Conservation (phyloP, 2,113 vertebrate genomes). For the Hyaena hyaena region DNA sequence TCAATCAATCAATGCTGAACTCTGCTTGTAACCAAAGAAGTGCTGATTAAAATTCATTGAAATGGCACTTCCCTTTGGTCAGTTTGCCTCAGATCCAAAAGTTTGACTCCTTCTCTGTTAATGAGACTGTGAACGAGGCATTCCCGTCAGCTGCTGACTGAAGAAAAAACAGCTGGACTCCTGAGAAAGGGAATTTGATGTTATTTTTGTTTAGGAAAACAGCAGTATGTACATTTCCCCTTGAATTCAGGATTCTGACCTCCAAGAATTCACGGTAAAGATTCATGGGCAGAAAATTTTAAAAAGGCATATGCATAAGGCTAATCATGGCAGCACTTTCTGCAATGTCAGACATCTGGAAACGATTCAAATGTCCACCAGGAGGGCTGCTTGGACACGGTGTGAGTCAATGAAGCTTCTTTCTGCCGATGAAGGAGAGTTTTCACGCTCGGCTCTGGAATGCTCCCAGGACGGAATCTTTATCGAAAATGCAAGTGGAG, state of each 20-base stretch:
- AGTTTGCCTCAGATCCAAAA: background rate
- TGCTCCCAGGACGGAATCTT: background rate
- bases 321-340: no score
- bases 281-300: background rate
- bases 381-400: no score
- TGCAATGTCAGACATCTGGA: background rate
- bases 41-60: background rate
- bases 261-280: background rate
- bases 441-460: background rate
- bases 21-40: background rate
- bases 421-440: background rate
- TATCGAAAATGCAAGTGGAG: background rate
- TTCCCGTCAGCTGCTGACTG: background rate
- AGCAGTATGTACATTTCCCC: background rate
- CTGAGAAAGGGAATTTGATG: background rate
- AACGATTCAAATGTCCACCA: background rate
- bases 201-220: background rate
- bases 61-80: fast-evolving
- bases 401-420: fast-evolving
- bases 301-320: background rate
- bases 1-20: no score
- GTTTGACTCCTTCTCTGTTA: background rate
- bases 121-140: background rate
- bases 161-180: background rate
- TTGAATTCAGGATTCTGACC: background rate